These are phyloP conservation scores for Falcunculus frontatus DNA, from an alignment of 2,113 vertebrate species.

Conservation along the genomic window DNA sequence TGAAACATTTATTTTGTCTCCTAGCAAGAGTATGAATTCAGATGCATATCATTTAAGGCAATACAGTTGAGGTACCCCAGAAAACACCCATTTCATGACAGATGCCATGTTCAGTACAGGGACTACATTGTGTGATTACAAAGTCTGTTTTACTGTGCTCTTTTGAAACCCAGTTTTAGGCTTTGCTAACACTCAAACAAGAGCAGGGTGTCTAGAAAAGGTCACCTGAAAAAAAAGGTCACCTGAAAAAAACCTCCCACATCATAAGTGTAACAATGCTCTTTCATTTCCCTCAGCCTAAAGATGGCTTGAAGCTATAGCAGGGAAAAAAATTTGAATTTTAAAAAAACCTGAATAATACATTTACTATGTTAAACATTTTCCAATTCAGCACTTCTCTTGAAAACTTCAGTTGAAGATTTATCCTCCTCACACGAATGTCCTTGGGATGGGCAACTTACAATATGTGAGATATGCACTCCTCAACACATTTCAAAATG, in stretches of 20 bases:
- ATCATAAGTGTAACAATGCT: not conserved
- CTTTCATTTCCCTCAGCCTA: not conserved
- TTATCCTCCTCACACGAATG: accelerated
- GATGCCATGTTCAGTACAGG: not conserved
- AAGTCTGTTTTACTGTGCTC: not conserved
- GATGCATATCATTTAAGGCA: not conserved
- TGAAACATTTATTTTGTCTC: not conserved
- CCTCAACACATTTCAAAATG: not conserved
- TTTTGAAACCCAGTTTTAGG: not conserved
- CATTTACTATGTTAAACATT: not conserved
- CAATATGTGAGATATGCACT: not conserved
- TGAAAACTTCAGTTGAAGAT: not conserved
- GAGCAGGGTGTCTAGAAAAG: not conserved
- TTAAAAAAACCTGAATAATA: not conserved
- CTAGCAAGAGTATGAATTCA: not conserved
- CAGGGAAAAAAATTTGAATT: not conserved
- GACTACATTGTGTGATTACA: not conserved
- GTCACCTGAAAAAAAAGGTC: not conserved
- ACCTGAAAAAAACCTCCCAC: not conserved
- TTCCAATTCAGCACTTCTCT: not conserved
- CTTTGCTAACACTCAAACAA: not conserved
- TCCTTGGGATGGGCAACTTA: not conserved
- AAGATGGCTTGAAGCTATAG: not conserved
- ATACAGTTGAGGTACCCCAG: not conserved
- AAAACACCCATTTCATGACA: not conserved